Evolutionary conservation across 2,113 vertebrate species (phyloP), one percentile per base, ranked within the genome.

Genomic region (Tricholaema leucomelas): DNA sequence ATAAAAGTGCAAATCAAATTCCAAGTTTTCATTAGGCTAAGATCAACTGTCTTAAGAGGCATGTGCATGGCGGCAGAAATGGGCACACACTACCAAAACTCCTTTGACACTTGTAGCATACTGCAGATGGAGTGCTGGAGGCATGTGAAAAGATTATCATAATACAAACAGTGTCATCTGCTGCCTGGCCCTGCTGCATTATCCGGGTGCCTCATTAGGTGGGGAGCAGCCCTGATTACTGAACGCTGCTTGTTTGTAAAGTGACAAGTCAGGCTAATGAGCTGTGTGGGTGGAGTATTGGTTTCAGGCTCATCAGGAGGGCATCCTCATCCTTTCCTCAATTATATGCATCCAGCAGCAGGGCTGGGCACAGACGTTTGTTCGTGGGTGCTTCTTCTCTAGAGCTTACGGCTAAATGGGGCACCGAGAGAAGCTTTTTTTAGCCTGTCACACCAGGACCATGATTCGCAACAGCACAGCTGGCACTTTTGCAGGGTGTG

Each of bases 301-400:
- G 42, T 64, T 90, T 76, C 78, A 82, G 85, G 67, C 74, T 88
- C 67, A 48, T 70, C 59, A 42, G 64, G 33, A 79, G 74, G 28
- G 52, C 74, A 79, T 38, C 91, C 66, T 94, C 84, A 82, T 70
- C 78, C 84, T 67, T 61, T 33, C 56, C 71, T 85, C 91, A 69
- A 36, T 91, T 77, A 91, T 38, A 42, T 0, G 4, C 30, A 33
- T 42, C 69, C 76, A 78, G 69, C 76, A 74, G 85, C 0, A 0
- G 69, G 24, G 44, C 5, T 75, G 71, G 75, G 59, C 0, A 0
- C 50, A 48, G 67, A 42, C 7, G 8, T 76, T 63, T 83, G 38
- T 64, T 56, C 10, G 7, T 38, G 56, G 64, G 69, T 2, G 24
- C 33, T 72, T 9, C 70, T 69, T 66, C 81, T 67, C 11, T 42